Percentiles rank a stretch among this genome's conserved stretches.
These are phyloP conservation scores for Amphimedon queenslandica DNA, from an alignment of 37 sponge, comb jelly and placozoan species.

Conservation along the genomic window DNA sequence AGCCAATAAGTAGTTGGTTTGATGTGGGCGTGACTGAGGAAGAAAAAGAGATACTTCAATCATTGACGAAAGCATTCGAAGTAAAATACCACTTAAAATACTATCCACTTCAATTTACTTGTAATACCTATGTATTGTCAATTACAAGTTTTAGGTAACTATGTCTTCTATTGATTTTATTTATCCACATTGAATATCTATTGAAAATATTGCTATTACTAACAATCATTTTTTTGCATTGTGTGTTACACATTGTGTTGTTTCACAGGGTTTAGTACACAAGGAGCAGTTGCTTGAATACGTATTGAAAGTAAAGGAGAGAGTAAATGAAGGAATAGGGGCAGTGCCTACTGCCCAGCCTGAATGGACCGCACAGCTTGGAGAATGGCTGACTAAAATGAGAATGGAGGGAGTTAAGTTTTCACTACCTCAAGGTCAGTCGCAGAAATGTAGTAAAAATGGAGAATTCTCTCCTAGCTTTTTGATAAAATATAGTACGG, in stretches of 20 bases:
- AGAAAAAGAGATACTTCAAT: slow-evolving; percentile 7
- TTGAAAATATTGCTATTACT: no score
- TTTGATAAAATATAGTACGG: no score
- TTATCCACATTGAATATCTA: no score
- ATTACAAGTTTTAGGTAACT: no score
- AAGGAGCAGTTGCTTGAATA: slow-evolving; percentile 20
- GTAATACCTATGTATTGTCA: no score
- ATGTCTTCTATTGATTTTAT: no score
- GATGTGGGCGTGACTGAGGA: background rate
- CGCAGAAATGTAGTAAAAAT: no score
- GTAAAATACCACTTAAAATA: no score
- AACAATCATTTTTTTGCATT: no score
- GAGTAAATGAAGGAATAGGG: background rate
- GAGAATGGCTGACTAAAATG: slow-evolving; percentile 33
- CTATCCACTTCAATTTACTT: no score
- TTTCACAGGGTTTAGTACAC: slow-evolving; percentile 15
- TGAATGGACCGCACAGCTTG: slow-evolving; percentile 16
- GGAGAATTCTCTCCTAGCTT: no score
- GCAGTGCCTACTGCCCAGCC: background rate
- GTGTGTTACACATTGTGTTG: no score
- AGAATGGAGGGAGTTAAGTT: slow-evolving; percentile 22
- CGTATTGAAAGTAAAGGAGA: slow-evolving; percentile 18
- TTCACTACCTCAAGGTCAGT: background rate
- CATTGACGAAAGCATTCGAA: slow-evolving; percentile 15
- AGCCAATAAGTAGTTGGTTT: slow-evolving; percentile 19